Evolutionary conservation across 1,140 invertebrate genomes (phyloP).

Genomic region (Galleria mellonella): DNA sequence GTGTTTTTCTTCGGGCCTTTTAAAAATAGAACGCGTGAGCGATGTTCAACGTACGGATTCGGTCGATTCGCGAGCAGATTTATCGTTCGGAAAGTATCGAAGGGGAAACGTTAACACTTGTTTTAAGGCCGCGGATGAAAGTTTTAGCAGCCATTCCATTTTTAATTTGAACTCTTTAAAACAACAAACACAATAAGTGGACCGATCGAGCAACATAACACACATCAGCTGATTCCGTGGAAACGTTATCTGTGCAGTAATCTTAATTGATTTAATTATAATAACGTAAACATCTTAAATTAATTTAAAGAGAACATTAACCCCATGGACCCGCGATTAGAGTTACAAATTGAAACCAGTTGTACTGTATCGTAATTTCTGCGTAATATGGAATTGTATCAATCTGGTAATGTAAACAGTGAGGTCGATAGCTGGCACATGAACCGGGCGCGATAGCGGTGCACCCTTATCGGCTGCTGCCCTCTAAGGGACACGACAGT

Average conservation of each 20-base stretch:
- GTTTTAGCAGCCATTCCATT: constrained; percentile 53
- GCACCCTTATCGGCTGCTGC: constrained; percentile 48
- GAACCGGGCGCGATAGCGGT: constrained; percentile 47
- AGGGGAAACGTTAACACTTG: constrained; percentile 36
- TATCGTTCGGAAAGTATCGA: constrained; percentile 37
- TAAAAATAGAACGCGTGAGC: constrained; percentile 51
- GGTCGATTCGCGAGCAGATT: constrained; percentile 54
- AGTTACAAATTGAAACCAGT: constrained; percentile 49
- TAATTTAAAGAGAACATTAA: constrained; percentile 43
- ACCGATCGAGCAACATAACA: background rate
- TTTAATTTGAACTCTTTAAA: constrained; percentile 52
- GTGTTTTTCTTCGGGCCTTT: constrained; percentile 45
- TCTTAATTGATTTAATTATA: constrained; percentile 5
- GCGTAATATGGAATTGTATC: constrained; percentile 34
- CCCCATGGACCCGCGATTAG: constrained; percentile 30
- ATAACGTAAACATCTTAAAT: constrained; percentile 13
- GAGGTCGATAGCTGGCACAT: constrained; percentile 66
- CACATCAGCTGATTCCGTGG: constrained; percentile 10
- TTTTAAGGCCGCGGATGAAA: constrained; percentile 56
- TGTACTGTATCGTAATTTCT: constrained; percentile 38
- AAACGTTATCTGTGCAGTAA: constrained; percentile 2
- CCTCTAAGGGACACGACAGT: constrained; percentile 41
- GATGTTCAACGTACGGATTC: constrained; percentile 39
- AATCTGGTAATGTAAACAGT: constrained; percentile 46
- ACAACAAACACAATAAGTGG: constrained; percentile 23